Percentiles rank a stretch among this genome's conserved stretches.
Conservation (phyloP, 2,888 invertebrate species). For the Tineola bisselliella region DNA sequence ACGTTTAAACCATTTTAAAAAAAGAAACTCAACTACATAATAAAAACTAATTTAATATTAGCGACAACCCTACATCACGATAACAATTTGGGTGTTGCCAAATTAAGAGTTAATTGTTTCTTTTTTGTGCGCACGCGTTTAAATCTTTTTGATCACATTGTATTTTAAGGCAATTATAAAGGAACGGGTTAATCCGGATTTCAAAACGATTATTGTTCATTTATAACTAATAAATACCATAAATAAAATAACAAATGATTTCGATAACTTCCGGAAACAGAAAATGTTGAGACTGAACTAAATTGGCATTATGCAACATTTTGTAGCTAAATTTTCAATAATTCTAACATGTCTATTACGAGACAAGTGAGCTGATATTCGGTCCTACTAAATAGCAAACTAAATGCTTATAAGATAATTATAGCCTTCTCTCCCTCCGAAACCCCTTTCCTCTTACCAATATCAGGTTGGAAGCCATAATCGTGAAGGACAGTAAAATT, state of each 20-base stretch:
- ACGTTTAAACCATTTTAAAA: too few species aligned
- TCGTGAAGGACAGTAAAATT: background rate
- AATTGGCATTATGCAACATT: too few species aligned
- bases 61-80: slow-evolving; percentile 30
- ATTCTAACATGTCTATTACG: too few species aligned
- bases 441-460: background rate
- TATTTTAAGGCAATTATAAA: slow-evolving; percentile 35
- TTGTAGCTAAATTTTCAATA: too few species aligned
- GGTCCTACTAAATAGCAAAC: too few species aligned
- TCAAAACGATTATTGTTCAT: slow-evolving; percentile 18
- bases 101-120: slow-evolving; percentile 42
- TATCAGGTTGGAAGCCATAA: background rate
- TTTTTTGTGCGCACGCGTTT: slow-evolving; percentile 33
- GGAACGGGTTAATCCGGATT: slow-evolving; percentile 23
- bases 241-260: slow-evolving; percentile 4
- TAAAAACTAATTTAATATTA: background rate
- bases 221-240: background rate
- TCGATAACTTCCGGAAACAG: background rate
- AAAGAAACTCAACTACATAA: too few species aligned
- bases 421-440: too few species aligned
- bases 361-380: too few species aligned
- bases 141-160: slow-evolving; percentile 28
- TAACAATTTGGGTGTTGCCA: slow-evolving; percentile 38
- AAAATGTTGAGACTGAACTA: too few species aligned
- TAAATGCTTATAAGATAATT: too few species aligned